Evolutionary conservation across 23 tunicate species (phyloP), one percentile per base, ranked within the genome.

Genomic region (Diplosoma virens): DNA sequence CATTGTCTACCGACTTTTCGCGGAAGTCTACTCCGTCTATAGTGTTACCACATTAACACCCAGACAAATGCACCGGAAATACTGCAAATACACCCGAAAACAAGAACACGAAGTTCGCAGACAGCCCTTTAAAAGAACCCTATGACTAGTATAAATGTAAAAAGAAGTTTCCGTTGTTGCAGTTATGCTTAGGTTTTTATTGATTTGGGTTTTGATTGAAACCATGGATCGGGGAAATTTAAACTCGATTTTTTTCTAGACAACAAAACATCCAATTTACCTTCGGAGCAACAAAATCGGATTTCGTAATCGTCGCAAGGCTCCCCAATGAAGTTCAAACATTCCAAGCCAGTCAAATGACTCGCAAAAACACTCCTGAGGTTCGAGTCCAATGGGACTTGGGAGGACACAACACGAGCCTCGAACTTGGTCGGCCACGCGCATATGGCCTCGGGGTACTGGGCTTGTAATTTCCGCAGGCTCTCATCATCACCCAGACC

Each of bases 231-330:
- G 52, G 11, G 52, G 14, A 45, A 45, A 45, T 9, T 9, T 9
- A 45, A 16, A 9, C 14, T 45, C 16, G 11, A 16, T 45, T 45
- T 45, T 45, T 45, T 9, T 45, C n/a, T n/a, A n/a, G n/a, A n/a
- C n/a, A n/a, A n/a, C n/a, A 56, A 18, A 5, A 16, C 5, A 56
- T 56, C 64, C 16, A 63, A 68, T 9, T 26, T 25, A 72, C 78
- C 78, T 72, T 47, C 4, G 3, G 78, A 61, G 25, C 78, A 72
- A 22, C 78, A 72, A 35, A 47, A 72, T 4, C 78, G 78, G 25
- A 72, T 48, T 22, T 72, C 60, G 61, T 72, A 72, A 50, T 72
- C 78, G 33, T 72, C 78, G 37, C 78, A 72, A 25, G 16, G 24
- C 3, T 7, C 23, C 18, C 61, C 61, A 3, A 34, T 3, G 14